Evolutionary conservation across 92 coral and sea anemone species (phyloP).

Genomic region (Desmophyllum pertusum): DNA sequence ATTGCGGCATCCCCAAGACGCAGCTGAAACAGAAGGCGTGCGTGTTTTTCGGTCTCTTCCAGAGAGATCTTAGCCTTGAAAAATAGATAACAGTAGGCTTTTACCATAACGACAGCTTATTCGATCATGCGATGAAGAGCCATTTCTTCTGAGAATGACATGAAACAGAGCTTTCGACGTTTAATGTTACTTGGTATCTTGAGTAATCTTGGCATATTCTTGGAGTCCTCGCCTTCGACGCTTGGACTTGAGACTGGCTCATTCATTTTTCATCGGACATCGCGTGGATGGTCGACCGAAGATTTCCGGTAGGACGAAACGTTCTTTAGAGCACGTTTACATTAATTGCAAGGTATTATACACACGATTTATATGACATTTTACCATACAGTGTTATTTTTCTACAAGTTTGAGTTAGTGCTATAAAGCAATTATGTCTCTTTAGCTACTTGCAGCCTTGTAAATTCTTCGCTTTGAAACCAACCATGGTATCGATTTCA

Average conservation of each 20-base stretch:
- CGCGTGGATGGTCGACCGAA: slow-evolving; percentile 7
- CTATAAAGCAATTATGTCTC: background rate
- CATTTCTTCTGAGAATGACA: slow-evolving; percentile 26
- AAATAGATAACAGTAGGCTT: background rate
- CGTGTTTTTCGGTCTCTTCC: background rate
- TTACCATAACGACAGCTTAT: slow-evolving; percentile 18
- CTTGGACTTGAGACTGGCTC: background rate
- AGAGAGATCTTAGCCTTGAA: background rate
- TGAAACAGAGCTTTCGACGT: slow-evolving; percentile 10
- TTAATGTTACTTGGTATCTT: background rate
- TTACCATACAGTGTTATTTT: background rate
- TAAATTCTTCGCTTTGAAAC: background rate
- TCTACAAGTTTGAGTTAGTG: background rate
- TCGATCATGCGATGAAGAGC: background rate
- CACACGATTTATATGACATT: background rate
- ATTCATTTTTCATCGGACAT: slow-evolving; percentile 8
- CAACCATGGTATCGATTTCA: background rate
- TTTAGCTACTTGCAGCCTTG: background rate
- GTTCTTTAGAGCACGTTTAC: background rate
- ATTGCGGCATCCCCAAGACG: background rate
- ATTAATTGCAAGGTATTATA: background rate
- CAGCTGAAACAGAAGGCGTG: background rate
- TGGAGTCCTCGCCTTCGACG: background rate
- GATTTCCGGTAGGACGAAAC: slow-evolving; percentile 42
- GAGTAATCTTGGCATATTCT: background rate